Conservation (phyloP, 2,888 invertebrate genomes). For the Diaphora mendica region DNA sequence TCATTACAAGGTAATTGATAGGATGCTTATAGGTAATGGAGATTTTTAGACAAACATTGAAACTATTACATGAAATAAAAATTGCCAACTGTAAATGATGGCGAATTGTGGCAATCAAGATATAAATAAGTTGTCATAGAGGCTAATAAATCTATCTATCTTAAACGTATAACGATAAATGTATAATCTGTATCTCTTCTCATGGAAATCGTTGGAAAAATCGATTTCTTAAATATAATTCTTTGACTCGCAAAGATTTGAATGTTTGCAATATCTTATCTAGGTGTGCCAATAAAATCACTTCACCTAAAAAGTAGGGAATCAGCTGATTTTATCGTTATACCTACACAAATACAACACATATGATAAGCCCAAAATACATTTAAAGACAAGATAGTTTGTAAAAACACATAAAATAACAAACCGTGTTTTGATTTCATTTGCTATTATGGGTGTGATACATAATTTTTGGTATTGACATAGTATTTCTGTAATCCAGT, state of each 20-base stretch:
- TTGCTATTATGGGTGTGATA: too few species aligned
- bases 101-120: background rate
- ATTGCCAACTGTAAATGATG: background rate
- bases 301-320: conserved; percentile 6
- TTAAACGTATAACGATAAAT: too few species aligned
- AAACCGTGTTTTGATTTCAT: background rate
- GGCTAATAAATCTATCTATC: too few species aligned
- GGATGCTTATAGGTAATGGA: background rate
- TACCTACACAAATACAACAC: background rate
- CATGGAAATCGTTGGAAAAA: too few species aligned
- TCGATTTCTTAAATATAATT: background rate
- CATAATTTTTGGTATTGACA: too few species aligned
- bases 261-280: conserved; percentile 8
- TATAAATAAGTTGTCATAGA: background rate
- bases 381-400: conserved; percentile 1
- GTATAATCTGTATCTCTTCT: too few species aligned
- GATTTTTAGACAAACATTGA: too few species aligned
- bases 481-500: too few species aligned
- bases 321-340: conserved; percentile 10
- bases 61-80: background rate
- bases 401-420: background rate
- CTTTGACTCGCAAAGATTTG: background rate
- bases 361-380: background rate
- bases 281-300: conserved; percentile 10
- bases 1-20: conserved; percentile 3